Evolutionary conservation across 1,140 invertebrate genomes (phyloP).

Genomic region (Zaprionus africanus): DNA sequence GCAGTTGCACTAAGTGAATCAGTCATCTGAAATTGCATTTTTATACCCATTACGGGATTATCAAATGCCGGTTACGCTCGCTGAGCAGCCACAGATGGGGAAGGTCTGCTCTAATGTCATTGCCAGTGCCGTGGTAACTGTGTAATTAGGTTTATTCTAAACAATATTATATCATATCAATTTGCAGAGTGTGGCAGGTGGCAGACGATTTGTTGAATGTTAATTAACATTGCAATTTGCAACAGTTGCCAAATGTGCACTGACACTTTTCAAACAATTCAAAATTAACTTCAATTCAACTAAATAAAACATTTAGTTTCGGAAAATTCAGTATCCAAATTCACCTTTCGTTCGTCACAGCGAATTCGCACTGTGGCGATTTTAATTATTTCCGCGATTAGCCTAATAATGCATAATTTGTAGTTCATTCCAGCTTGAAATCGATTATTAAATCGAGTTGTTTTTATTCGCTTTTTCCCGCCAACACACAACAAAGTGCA

Average conservation of each 20-base stretch:
- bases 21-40: constrained; percentile 12
- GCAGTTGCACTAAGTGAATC: constrained; percentile 32
- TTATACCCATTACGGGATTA: constrained; percentile 55
- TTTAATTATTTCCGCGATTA: constrained; percentile 60
- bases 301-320: background rate
- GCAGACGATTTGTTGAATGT: background rate
- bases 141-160: constrained; percentile 17
- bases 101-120: background rate
- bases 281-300: background rate
- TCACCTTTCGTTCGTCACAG: background rate
- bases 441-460: constrained; percentile 43
- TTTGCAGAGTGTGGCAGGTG: constrained; percentile 12
- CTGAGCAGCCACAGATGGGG: background rate
- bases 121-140: background rate
- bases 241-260: background rate
- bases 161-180: constrained; percentile 14
- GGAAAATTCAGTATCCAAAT: too few relatives aligned
- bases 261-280: background rate
- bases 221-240: background rate
- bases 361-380: background rate
- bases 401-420: constrained; percentile 56
- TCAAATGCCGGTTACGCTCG: constrained; percentile 31
- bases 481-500: constrained; percentile 48
- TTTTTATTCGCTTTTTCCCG: constrained; percentile 44
- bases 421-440: constrained; percentile 47